These are phyloP conservation scores for Tetheella fluctuosa DNA, from an alignment of 2,888 invertebrate genomes.

Conservation along the genomic window DNA sequence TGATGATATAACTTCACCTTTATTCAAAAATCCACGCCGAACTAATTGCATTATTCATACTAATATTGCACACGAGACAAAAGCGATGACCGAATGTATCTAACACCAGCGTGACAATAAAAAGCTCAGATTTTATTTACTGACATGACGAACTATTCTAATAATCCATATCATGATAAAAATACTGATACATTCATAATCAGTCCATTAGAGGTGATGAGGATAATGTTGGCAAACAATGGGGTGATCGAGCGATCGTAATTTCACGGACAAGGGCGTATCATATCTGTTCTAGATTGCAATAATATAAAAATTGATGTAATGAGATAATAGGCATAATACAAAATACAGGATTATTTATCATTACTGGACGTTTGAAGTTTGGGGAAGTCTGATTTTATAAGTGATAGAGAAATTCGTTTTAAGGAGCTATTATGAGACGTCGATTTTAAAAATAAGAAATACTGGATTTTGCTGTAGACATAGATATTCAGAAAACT, in stretches of 20 bases:
- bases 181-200: conserved; percentile 61
- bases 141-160: conserved; percentile 19
- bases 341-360: no score
- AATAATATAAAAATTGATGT: conserved; percentile 1
- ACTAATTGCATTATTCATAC: conserved; percentile 41
- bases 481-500: no score
- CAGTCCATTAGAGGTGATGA: conserved; percentile 60
- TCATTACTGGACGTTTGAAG: no score
- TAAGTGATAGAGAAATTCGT: no score
- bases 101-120: conserved; percentile 4
- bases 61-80: conserved; percentile 15
- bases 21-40: conserved; percentile 33
- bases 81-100: background rate
- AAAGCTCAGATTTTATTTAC: conserved; percentile 27
- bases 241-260: conserved; percentile 57
- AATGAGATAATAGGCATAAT: background rate
- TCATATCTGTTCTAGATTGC: conserved; percentile 21
- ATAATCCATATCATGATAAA: conserved; percentile 57
- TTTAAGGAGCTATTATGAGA: no score
- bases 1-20: conserved; percentile 39
- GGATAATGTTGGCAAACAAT: conserved; percentile 66
- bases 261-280: conserved; percentile 65
- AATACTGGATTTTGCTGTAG: no score
- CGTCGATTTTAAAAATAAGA: no score
- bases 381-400: no score